These are phyloP conservation scores for Protosalanx chinensis DNA, from an alignment of 2,797 vertebrate genomes.

Conservation along the genomic window DNA sequence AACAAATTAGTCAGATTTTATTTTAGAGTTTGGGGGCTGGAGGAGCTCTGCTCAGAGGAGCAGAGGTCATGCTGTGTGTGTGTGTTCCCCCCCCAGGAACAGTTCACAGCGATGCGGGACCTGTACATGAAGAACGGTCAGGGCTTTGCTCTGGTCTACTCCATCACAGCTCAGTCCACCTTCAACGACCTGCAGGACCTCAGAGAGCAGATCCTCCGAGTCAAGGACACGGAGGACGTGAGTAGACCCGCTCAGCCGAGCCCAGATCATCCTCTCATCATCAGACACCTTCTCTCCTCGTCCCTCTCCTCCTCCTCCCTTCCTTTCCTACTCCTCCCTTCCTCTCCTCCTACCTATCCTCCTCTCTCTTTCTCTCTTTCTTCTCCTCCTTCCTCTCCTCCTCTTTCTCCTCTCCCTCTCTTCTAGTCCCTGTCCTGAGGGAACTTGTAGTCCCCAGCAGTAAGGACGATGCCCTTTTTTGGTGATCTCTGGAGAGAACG, in stretches of 20 bases:
- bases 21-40: neutral
- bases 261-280: neutral
- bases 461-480: constrained; percentile 72
- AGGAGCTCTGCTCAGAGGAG: no score
- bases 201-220: constrained; percentile 97
- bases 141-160: constrained; percentile 90
- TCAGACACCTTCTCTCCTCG: neutral
- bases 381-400: no score
- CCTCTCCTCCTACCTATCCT: neutral
- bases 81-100: constrained; percentile 70
- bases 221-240: constrained; percentile 99
- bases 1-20: neutral
- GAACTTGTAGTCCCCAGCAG: constrained; percentile 51
- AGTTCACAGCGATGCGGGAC: constrained; percentile 90
- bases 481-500: constrained; percentile 65
- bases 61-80: neutral
- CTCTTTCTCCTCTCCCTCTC: no score
- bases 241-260: constrained; percentile 56
- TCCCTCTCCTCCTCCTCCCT: neutral
- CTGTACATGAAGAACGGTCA: constrained; percentile 93
- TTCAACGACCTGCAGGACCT: constrained; percentile 99
- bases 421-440: constrained; percentile 15
- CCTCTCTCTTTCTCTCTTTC: neutral
- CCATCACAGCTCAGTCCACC: constrained; percentile 95
- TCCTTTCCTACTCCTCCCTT: neutral